Evolutionary conservation across 1,140 invertebrate species (phyloP), one percentile per base, ranked within the genome.

Genomic region (Triops cancriformis): DNA sequence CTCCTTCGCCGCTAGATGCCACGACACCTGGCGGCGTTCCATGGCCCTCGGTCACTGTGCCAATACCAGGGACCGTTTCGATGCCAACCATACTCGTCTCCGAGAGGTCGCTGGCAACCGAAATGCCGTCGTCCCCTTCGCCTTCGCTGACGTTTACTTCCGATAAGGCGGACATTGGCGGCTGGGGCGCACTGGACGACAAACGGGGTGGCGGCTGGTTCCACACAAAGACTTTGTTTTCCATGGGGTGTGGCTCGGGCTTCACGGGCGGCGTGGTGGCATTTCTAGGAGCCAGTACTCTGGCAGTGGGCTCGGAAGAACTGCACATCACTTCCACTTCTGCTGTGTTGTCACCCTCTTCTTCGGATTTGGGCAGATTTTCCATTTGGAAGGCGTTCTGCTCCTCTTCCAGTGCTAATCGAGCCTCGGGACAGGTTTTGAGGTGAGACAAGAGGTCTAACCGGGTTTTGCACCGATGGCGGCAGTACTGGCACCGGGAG

Each of bases 401-500:
- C 86, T 87, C 79, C 83, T 86, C 79, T 85, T 86, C 82, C 72
- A 72, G 18, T 9, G 86, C 86, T 26, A 79, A 78, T 26, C 75
- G 76, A 45, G 82, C 81, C 73, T 81, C 82, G 14, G 85, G 82
- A 83, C 93, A 94, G 23, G 88, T 88, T 83, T 90, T 88, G 81
- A 93, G 85, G 82, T 95, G 93, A 76, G 88, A 84, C 76, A 90
- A 85, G 12, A 95, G 87, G 85, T 94, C 93, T 3, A 88, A 87
- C 73, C 91, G 91, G 18, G 90, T 92, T 84, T 94, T 94, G 83
- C 93, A 95, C 79, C 92, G 87, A 82, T 93, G 92, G 77, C 93
- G 88, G 82, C 93, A 95, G 81, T 91, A 90, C 83, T 94, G 92
- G 83, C 94, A 95, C 74, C 93, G 87, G n/a, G 90, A 90, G 26